Percentiles rank a stretch among this genome's conserved stretches.
phyloP scores from a whole-genome alignment of 2,888 invertebrate genomes.

The Pocota personata region DNA sequence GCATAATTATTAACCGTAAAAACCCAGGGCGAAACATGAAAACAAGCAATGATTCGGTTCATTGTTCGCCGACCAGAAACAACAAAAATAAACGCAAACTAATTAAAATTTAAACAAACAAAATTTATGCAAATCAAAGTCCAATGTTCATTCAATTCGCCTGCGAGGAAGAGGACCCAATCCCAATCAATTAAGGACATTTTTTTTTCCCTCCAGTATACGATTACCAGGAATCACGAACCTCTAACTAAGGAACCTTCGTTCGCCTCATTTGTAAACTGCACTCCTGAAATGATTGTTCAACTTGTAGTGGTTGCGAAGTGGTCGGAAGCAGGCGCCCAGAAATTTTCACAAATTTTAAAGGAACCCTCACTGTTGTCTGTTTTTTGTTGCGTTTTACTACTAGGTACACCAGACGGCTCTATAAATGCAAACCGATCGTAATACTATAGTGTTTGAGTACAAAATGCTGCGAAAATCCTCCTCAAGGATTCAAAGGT shows the following conservation, averaged over 20 bases:
- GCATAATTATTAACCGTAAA: neutral
- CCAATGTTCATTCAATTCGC: conserved; percentile 45
- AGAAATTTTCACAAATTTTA: conserved; percentile 28
- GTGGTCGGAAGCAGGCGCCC: conserved; percentile 58
- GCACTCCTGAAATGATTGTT: conserved; percentile 66
- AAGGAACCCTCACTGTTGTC: neutral
- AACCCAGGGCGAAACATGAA: neutral
- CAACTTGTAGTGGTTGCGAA: conserved; percentile 7
- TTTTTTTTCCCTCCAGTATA: conserved; percentile 50
- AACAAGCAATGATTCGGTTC: neutral
- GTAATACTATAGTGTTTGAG: conserved; percentile 10
- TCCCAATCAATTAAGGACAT: conserved; percentile 77
- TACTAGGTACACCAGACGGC: conserved; percentile 48
- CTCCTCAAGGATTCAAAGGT: neutral
- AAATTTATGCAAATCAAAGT: conserved; percentile 82
- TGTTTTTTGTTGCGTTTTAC: conserved; percentile 11
- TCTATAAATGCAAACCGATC: conserved; percentile 61
- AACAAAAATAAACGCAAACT: conserved; percentile 74
- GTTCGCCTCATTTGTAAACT: conserved; percentile 59
- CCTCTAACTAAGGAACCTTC: conserved; percentile 47
- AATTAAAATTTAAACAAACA: conserved; percentile 78
- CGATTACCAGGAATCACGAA: conserved; percentile 75
- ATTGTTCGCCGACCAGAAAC: conserved; percentile 15
- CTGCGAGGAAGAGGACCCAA: conserved; percentile 60
- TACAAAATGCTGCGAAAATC: conserved; percentile 43